These are phyloP conservation scores for Apogon talboti DNA, from an alignment of 2,797 vertebrate species.

Conservation along the genomic window DNA sequence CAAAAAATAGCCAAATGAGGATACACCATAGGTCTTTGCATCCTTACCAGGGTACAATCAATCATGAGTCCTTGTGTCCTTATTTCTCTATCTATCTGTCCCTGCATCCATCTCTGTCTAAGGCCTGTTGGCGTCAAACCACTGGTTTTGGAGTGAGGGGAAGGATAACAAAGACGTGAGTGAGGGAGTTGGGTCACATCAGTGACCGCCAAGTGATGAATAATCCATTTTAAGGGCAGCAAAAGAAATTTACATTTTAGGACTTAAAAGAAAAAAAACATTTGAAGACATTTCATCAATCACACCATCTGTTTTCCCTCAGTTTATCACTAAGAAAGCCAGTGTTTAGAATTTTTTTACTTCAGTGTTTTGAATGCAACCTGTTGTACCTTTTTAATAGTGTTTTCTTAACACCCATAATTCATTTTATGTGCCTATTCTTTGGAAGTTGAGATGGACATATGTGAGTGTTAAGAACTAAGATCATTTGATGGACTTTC, in stretches of 20 bases:
- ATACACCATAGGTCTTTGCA: constrained; percentile 8
- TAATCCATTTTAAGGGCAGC: constrained; percentile 47
- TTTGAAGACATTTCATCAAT: constrained; percentile 71
- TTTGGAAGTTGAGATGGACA: constrained; percentile 16
- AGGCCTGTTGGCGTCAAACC: constrained; percentile 44
- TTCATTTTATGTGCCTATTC: not conserved
- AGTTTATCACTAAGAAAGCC: constrained; percentile 9
- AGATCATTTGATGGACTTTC: constrained; percentile 17
- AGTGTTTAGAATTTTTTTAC: constrained; percentile 9
- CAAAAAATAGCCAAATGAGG: constrained; percentile 37
- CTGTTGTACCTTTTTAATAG: not conserved
- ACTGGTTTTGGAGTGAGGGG: constrained; percentile 44
- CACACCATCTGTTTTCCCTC: constrained; percentile 44
- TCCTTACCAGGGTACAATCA: constrained; percentile 53
- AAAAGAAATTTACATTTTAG: constrained; percentile 64
- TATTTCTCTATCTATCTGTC: constrained; percentile 52
- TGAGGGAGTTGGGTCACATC: constrained; percentile 48
- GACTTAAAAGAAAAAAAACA: constrained; percentile 46
- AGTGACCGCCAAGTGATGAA: constrained; percentile 57
- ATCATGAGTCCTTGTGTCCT: constrained; percentile 57
- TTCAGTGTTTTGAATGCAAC: constrained; percentile 1
- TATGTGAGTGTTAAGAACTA: constrained; percentile 7
- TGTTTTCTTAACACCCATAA: not conserved
- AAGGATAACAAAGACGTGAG: constrained; percentile 45
- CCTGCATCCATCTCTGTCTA: constrained; percentile 67